Conservation (phyloP, 30 jellyfish, hydroid and myxozoan species). For the Turritopsis dohrnii region DNA sequence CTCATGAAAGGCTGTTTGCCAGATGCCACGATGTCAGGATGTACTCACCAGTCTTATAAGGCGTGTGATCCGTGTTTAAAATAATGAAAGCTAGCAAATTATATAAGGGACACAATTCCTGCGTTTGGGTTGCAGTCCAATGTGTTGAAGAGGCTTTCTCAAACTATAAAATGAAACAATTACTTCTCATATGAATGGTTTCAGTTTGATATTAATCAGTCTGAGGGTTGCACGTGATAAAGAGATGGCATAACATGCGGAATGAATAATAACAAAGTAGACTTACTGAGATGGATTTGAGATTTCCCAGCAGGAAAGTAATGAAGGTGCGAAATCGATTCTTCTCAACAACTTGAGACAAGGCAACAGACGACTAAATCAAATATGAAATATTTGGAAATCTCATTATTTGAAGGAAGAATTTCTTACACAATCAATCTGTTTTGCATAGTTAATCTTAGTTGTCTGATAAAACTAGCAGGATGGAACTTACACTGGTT, state of each 20-base stretch:
- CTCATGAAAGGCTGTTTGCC: too few relatives aligned
- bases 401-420: too few relatives aligned
- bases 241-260: too few relatives aligned
- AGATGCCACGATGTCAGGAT: too few relatives aligned
- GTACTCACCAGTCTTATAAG: conserved; percentile 22
- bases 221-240: too few relatives aligned
- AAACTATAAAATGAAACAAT: conserved; percentile 26
- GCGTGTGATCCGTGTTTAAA: conserved; percentile 3
- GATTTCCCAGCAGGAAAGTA: conserved; percentile 60
- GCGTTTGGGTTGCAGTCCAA: conserved; percentile 89
- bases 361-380: conserved; percentile 38
- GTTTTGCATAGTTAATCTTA: too few relatives aligned
- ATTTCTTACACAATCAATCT: too few relatives aligned
- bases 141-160: conserved; percentile 52
- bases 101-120: conserved; percentile 63
- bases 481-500: conserved; percentile 44
- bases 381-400: background rate
- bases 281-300: background rate
- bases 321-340: conserved; percentile 42
- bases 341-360: conserved; percentile 41
- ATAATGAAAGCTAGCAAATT: background rate
- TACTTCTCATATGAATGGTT: background rate
- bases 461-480: too few relatives aligned
- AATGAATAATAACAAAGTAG: background rate
- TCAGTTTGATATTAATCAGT: background rate